phyloP scores from a whole-genome alignment of 2,888 invertebrate species.

The Lissocephala sabroskyi region DNA sequence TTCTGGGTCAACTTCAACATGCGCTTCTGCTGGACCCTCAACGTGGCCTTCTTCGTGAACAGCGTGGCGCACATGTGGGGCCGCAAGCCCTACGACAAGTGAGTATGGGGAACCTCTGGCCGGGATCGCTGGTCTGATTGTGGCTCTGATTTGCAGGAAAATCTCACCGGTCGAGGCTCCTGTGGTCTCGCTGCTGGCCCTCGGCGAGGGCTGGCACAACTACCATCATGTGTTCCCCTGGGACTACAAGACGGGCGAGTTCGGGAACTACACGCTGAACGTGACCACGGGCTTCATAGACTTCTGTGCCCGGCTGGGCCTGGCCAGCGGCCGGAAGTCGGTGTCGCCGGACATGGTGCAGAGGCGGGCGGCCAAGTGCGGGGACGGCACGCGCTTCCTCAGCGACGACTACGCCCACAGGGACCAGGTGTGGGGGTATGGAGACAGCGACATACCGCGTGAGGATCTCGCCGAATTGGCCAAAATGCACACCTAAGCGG shows the following conservation, averaged over 20 bases:
- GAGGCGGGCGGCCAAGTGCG: slow-evolving; percentile 75
- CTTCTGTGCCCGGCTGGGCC: slow-evolving; percentile 83
- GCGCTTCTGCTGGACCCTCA: slow-evolving; percentile 87
- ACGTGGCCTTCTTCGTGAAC: slow-evolving; percentile 96
- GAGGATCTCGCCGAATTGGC: slow-evolving; percentile 76
- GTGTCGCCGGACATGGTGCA: slow-evolving; percentile 76
- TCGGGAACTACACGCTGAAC: slow-evolving; percentile 79
- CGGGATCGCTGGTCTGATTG: too few relatives aligned
- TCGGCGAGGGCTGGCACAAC: slow-evolving; percentile 90
- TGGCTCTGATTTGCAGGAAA: slow-evolving; percentile 73
- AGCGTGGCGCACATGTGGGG: slow-evolving; percentile 96
- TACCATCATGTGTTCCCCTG: slow-evolving; percentile 84
- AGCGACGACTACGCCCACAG: slow-evolving; percentile 69
- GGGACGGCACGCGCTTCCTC: slow-evolving; percentile 75
- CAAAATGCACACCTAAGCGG: slow-evolving; percentile 73
- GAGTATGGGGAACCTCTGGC: slow-evolving; percentile 46
- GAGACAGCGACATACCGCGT: slow-evolving; percentile 75
- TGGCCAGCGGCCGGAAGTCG: slow-evolving; percentile 86
- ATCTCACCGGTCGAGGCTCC: slow-evolving; percentile 83
- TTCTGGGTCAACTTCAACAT: slow-evolving; percentile 89
- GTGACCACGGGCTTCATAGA: slow-evolving; percentile 87
- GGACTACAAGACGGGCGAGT: slow-evolving; percentile 80
- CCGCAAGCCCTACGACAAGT: slow-evolving; percentile 92
- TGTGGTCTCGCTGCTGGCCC: slow-evolving; percentile 81
- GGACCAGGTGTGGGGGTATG: slow-evolving; percentile 77